A percentile compares a stretch with the other conserved stretches of the same genome.
These are phyloP conservation scores for Phthorimaea operculella DNA, from an alignment of 1,140 invertebrate genomes.

Conservation along the genomic window DNA sequence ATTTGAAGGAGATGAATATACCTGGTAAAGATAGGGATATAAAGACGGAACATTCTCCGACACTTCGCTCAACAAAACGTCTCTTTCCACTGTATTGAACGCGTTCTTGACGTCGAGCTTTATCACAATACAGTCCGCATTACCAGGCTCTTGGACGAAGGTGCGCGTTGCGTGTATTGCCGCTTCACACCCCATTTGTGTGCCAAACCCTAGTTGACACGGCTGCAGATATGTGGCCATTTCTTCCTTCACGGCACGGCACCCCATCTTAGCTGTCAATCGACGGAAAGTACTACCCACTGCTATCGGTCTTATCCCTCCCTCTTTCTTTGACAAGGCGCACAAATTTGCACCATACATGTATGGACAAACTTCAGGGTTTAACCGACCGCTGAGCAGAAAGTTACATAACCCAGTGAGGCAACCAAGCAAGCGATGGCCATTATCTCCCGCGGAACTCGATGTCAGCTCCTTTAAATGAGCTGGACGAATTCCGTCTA, in stretches of 20 bases:
- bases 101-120: constrained; percentile 7
- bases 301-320: constrained; percentile 9
- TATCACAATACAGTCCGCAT: not conserved
- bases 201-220: constrained; percentile 8
- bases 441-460: constrained; percentile 10
- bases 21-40: constrained; percentile 10
- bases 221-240: constrained; percentile 2
- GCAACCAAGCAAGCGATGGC: constrained; percentile 1
- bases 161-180: constrained; percentile 1
- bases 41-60: not conserved
- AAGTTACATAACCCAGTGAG: constrained; percentile 11
- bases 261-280: constrained; percentile 6
- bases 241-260: not conserved
- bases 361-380: constrained; percentile 3
- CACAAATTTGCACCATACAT: constrained; percentile 12
- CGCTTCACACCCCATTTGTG: constrained; percentile 7
- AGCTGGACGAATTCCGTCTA: constrained; percentile 13
- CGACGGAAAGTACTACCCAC: constrained; percentile 7
- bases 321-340: constrained; percentile 10
- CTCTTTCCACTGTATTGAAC: constrained; percentile 7
- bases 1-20: constrained; percentile 3
- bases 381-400: constrained; percentile 3
- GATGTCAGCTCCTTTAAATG: constrained; percentile 13
- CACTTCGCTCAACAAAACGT: constrained; percentile 3
- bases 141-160: not conserved